These are phyloP conservation scores for Saimiri boliviensis DNA, from an alignment of 2,113 vertebrate genomes.

Conservation along the genomic window DNA sequence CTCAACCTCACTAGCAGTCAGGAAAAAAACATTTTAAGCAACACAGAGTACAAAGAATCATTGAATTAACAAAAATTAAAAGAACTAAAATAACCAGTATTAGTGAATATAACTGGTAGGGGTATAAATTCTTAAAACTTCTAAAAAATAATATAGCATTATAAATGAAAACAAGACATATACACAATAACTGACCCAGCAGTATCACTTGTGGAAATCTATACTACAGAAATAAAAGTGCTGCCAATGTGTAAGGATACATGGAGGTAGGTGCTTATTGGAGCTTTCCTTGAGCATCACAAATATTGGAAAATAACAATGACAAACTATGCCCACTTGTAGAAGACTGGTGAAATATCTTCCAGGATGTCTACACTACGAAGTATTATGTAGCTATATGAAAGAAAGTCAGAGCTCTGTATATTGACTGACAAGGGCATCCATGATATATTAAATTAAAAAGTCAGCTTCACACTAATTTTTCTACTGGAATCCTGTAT, in stretches of 20 bases:
- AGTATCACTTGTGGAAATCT: not conserved
- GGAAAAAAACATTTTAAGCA: not conserved
- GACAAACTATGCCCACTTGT: not conserved
- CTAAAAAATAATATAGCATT: not conserved
- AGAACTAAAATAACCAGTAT: not conserved
- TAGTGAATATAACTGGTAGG: not conserved
- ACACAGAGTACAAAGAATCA: not conserved
- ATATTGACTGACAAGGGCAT: not conserved
- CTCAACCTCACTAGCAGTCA: not conserved
- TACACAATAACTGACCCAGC: not conserved
- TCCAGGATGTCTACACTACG: not conserved
- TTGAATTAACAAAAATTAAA: not conserved
- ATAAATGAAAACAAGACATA: not conserved
- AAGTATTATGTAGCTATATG: not conserved
- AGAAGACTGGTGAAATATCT: not conserved
- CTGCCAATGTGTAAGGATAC: accelerated
- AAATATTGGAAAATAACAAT: not conserved
- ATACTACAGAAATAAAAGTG: not conserved
- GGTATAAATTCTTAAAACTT: not conserved
- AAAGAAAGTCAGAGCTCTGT: not conserved
- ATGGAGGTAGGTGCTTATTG: not conserved
- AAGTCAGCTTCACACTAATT: not conserved
- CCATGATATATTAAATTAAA: not conserved
- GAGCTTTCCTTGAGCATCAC: not conserved
- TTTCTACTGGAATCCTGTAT: not conserved